These are phyloP conservation scores for Myocastor coypus DNA, from an alignment of 2,113 vertebrate species.

Conservation along the genomic window DNA sequence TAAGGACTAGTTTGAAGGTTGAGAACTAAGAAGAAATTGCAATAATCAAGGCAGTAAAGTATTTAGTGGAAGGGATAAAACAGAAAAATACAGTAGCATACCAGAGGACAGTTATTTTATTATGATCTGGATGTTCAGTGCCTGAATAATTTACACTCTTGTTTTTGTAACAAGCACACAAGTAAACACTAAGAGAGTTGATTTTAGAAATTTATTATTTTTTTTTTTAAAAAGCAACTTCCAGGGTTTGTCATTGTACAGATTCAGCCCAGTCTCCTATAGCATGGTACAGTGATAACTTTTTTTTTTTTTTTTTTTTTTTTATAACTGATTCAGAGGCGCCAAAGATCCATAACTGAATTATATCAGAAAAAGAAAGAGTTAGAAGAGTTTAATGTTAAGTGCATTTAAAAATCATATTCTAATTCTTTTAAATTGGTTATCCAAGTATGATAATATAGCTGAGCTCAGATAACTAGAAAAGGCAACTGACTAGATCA, in stretches of 20 bases:
- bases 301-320: constrained; percentile 54
- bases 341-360: constrained; percentile 66
- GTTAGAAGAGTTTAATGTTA: constrained; percentile 77
- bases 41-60: background rate
- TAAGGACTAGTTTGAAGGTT: background rate
- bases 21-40: background rate
- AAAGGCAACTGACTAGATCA: constrained; percentile 57
- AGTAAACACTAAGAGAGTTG: constrained; percentile 41
- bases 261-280: constrained; percentile 60
- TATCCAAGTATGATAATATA: constrained; percentile 77
- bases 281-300: constrained; percentile 62
- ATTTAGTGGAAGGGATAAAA: background rate
- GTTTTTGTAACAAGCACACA: constrained; percentile 57
- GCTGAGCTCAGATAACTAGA: constrained; percentile 77
- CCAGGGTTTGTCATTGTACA: constrained; percentile 73
- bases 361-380: constrained; percentile 73
- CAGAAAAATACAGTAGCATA: background rate
- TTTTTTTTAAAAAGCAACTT: constrained; percentile 75
- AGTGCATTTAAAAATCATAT: constrained; percentile 75
- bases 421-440: constrained; percentile 78
- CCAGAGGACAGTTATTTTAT: background rate
- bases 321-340: constrained; percentile 68
- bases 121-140: background rate
- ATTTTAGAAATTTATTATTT: constrained; percentile 78
- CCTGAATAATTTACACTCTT: background rate